Conservation (phyloP, 2,797 vertebrate species). For the Dermochelys coriacea region DNA sequence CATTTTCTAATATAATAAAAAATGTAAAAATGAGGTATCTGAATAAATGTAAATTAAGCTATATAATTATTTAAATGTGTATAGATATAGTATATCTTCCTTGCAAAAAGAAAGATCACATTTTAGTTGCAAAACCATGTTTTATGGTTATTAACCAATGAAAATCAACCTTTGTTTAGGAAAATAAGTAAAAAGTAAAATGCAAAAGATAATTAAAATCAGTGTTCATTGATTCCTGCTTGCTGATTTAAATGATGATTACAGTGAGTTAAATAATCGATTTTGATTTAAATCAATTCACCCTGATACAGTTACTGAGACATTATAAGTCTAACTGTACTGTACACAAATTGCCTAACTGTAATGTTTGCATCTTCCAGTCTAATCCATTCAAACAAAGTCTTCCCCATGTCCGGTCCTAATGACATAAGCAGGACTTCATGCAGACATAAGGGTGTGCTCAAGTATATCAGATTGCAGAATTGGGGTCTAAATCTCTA, state of each 20-base stretch:
- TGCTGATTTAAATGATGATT: too few species aligned
- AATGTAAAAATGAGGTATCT: too few species aligned
- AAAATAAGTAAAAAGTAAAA: too few species aligned
- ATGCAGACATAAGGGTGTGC: neutral
- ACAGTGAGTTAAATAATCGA: too few species aligned
- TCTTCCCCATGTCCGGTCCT: fast-evolving
- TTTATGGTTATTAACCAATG: too few species aligned
- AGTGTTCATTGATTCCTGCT: too few species aligned
- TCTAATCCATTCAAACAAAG: neutral
- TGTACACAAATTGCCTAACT: neutral
- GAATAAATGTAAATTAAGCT: neutral
- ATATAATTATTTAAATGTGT: neutral
- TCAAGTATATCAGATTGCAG: neutral
- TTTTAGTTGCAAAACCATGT: neutral
- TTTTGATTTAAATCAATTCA: too few species aligned
- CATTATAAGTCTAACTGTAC: neutral
- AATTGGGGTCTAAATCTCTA: neutral
- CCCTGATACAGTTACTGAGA: too few species aligned
- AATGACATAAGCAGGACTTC: neutral
- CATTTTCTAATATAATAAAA: neutral
- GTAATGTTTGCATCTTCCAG: neutral
- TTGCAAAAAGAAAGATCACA: neutral
- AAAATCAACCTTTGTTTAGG: too few species aligned
- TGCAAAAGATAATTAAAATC: too few species aligned
- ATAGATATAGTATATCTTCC: neutral